Evolutionary conservation across 2,888 invertebrate genomes (phyloP).

Genomic region (Mechanitis mazaeus): DNA sequence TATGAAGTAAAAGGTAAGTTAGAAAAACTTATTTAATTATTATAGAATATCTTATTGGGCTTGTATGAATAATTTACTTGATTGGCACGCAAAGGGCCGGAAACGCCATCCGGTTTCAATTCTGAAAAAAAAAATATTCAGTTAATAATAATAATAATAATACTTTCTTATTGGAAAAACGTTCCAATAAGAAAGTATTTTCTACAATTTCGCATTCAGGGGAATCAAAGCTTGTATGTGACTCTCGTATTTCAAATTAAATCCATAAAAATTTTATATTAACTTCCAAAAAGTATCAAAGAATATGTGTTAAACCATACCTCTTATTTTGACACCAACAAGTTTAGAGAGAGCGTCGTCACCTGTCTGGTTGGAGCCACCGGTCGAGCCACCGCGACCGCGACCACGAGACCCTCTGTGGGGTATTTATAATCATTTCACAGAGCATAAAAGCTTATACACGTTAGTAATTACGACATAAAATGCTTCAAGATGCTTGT

Average conservation of each 20-base stretch:
- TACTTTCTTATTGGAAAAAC: no score
- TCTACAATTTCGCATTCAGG: no score
- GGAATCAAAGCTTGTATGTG: no score
- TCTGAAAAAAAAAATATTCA: conserved; percentile 39
- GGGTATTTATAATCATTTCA: neutral
- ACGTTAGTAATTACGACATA: no score
- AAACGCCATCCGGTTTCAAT: conserved; percentile 51
- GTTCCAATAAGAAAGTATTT: no score
- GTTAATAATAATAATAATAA: neutral
- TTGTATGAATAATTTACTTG: conserved; percentile 43
- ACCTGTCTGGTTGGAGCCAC: conserved; percentile 27
- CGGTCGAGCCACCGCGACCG: conserved; percentile 27
- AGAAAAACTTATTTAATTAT: neutral
- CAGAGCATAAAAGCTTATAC: no score
- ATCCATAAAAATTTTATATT: no score
- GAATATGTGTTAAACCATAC: conserved; percentile 31
- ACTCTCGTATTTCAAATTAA: no score
- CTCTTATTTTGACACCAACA: conserved; percentile 68
- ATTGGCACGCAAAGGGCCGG: conserved; percentile 47
- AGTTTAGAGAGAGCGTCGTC: conserved; percentile 64
- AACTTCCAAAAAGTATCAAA: neutral
- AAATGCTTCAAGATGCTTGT: no score
- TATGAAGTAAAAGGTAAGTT: conserved; percentile 32
- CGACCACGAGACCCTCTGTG: conserved; percentile 30
- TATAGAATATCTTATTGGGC: neutral